Conservation (phyloP, 2,113 vertebrate species). For the Melanocharis versteri region DNA sequence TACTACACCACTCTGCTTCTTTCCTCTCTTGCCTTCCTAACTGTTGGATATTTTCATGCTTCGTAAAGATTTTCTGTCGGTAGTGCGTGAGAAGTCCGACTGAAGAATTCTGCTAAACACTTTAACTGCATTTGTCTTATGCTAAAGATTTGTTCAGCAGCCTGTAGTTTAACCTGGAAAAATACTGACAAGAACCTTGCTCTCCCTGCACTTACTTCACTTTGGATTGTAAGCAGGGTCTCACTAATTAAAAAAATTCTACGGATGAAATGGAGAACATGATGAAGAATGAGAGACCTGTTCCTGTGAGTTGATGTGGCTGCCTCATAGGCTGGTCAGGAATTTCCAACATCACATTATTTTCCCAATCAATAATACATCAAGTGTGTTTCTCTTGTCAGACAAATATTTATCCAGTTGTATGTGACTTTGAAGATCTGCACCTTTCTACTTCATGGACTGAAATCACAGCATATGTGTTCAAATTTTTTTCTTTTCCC, state of each 20-base stretch:
- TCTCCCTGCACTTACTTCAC: not conserved
- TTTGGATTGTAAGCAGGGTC: not conserved
- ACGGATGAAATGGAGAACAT: not conserved
- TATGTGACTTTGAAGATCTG: not conserved
- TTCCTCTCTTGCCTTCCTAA: not conserved
- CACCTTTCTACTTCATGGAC: not conserved
- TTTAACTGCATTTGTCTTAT: not conserved
- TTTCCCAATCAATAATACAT: not conserved
- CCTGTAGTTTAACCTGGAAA: not conserved
- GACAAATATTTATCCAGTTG: not conserved
- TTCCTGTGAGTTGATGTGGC: too few relatives aligned
- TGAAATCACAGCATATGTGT: not conserved
- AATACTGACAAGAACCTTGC: not conserved
- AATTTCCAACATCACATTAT: not conserved
- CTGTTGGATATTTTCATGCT: not conserved
- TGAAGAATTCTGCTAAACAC: not conserved
- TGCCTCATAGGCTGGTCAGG: not conserved
- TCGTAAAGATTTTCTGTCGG: not conserved
- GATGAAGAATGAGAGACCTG: not conserved
- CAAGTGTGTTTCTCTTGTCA: not conserved
- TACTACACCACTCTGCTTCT: rapidly evolving
- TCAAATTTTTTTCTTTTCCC: not conserved
- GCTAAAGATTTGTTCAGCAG: not conserved
- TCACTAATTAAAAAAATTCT: not conserved
- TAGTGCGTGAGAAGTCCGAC: not conserved